These are phyloP conservation scores for Drosophila littoralis DNA, from an alignment of 1,140 invertebrate species.

Conservation along the genomic window DNA sequence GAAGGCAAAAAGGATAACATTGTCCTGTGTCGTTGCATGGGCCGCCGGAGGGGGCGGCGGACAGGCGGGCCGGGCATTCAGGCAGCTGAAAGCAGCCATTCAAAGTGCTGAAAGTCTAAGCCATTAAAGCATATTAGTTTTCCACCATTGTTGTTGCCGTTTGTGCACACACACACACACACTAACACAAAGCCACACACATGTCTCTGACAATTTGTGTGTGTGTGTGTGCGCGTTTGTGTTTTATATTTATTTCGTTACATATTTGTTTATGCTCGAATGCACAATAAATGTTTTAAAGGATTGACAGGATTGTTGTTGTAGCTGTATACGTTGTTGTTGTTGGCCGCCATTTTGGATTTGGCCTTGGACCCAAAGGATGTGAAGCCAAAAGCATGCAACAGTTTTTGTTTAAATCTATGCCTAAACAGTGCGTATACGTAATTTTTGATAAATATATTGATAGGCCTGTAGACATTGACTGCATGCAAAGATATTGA, in stretches of 20 bases:
- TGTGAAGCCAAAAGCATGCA: slow-evolving; percentile 50
- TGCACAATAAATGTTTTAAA: slow-evolving; percentile 78
- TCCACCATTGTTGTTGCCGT: slow-evolving; percentile 49
- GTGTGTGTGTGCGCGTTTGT: not conserved
- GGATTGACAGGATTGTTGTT: slow-evolving; percentile 59
- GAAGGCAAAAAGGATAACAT: slow-evolving; percentile 73
- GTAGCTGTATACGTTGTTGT: slow-evolving; percentile 13
- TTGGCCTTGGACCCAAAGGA: slow-evolving; percentile 4
- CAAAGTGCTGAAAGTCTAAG: slow-evolving; percentile 78
- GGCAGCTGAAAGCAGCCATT: slow-evolving; percentile 54
- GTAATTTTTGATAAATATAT: slow-evolving; percentile 19
- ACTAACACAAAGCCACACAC: not conserved
- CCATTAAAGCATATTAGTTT: slow-evolving; percentile 82
- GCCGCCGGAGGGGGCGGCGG: not conserved
- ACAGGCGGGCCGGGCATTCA: not conserved
- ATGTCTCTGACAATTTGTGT: slow-evolving; percentile 5
- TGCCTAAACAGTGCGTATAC: slow-evolving; percentile 41
- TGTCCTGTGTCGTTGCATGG: slow-evolving; percentile 44
- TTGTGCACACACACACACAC: not conserved
- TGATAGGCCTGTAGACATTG: not conserved
- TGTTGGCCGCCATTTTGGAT: slow-evolving; percentile 64
- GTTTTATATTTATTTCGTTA: slow-evolving; percentile 67
- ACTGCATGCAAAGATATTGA: too few species aligned
- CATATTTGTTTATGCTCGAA: slow-evolving; percentile 69
- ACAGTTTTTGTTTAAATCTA: slow-evolving; percentile 55